These are phyloP conservation scores for Tyrophagus putrescentiae DNA, from an alignment of 1,140 invertebrate genomes.

Conservation along the genomic window DNA sequence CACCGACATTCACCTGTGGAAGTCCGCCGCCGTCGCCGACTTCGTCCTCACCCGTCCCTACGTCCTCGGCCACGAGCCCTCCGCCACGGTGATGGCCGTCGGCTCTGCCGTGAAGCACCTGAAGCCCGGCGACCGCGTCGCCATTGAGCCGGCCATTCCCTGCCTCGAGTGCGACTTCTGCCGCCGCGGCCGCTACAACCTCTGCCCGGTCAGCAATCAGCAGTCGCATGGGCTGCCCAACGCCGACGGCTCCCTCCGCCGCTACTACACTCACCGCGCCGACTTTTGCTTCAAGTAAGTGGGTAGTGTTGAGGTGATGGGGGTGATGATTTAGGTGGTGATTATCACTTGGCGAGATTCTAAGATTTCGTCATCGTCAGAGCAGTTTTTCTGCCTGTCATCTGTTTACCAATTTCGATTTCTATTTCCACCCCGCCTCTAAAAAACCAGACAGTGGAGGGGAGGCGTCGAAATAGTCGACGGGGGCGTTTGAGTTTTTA, in stretches of 20 bases:
- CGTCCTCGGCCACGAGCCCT: slow-evolving; percentile 75
- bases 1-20: slow-evolving; percentile 81
- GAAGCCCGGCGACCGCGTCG: slow-evolving; percentile 61
- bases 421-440: too few relatives aligned
- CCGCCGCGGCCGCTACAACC: slow-evolving; percentile 70
- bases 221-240: slow-evolving; percentile 81
- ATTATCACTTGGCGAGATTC: background rate
- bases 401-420: too few relatives aligned
- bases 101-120: slow-evolving; percentile 59
- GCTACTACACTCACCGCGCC: slow-evolving; percentile 73
- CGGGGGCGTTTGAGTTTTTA: too few relatives aligned
- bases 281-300: slow-evolving; percentile 80
- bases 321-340: background rate
- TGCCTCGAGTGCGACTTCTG: slow-evolving; percentile 68
- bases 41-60: slow-evolving; percentile 65
- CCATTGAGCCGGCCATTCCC: slow-evolving; percentile 76
- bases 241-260: slow-evolving; percentile 61
- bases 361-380: background rate
- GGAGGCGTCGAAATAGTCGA: too few relatives aligned
- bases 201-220: slow-evolving; percentile 57
- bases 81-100: slow-evolving; percentile 52
- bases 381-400: too few relatives aligned
- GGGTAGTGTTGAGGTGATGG: background rate
- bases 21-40: slow-evolving; percentile 58
- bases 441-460: too few relatives aligned